Evolutionary conservation across 2,888 invertebrate genomes (phyloP), one percentile per base, ranked within the genome.

Genomic region (Candidula unifasciata): DNA sequence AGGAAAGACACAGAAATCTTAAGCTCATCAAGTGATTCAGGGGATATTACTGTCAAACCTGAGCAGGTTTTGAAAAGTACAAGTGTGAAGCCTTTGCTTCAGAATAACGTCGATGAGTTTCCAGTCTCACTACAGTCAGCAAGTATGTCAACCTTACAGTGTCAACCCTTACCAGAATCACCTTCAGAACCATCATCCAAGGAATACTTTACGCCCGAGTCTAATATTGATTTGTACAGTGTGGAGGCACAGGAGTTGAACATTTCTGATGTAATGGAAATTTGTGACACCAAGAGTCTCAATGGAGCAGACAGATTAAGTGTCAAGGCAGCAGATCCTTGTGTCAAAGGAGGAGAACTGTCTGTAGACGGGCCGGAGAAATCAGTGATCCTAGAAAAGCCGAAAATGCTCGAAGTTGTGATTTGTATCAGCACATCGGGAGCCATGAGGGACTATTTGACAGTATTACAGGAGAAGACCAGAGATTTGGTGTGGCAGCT

Each of bases 341-440:
- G 35, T 37, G 18, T 2, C 27, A 44, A 44, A 37, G 27, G 37
- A 2, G 54, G 27, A 54, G 66, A 37, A 27, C 21, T 21, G n/a
- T 3, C 30, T 27, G n/a, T 8, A 52, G 24, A n/a, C 0, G 30
- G 13, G 18, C 44, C 6, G 44, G 44, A 44, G 44, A 44, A 44
- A 44, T 44, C 44, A 44, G 64, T 1, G 21, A 16, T 37, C 21
- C 60, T 13, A 27, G 83, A 77, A n/a, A 79, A 73, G 33, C 84
- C 84, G 10, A 84, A 37, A 44, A 84, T 84, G 84, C 57, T 84
- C 16, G 84, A 84, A 52, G 54, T 84, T 52, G 84, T 84, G 52
- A 74, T 84, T 44, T 84, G 84, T 37, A 80, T 84, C 44, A 84
- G 84, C 54, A 84, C 84, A 35, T 84, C 84, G 21, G 84, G 84